Conservation (phyloP, 2,113 vertebrate genomes). For the Aplodontia rufa region DNA sequence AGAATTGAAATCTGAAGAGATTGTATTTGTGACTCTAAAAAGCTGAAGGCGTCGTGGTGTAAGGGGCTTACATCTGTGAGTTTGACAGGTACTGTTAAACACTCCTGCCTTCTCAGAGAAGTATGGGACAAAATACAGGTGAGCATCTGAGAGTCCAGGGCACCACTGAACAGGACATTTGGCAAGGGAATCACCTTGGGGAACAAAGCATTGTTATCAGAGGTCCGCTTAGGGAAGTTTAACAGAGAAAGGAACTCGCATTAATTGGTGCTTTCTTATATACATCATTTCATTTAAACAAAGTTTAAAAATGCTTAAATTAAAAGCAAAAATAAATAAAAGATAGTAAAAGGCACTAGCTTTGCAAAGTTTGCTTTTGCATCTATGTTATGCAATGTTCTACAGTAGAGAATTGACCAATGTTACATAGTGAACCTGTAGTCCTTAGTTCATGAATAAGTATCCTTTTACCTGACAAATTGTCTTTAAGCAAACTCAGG, state of each 20-base stretch:
- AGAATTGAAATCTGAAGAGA: constrained; percentile 16
- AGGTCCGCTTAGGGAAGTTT: not conserved
- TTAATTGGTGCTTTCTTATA: not conserved
- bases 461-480: too few species aligned
- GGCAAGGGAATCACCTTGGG: not conserved
- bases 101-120: not conserved
- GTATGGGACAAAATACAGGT: not conserved
- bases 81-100: not conserved
- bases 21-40: not conserved
- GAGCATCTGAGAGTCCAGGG: not conserved
- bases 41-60: not conserved
- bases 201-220: not conserved
- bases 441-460: not conserved
- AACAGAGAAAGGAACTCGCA: not conserved
- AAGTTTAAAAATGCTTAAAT: not conserved
- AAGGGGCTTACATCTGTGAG: not conserved
- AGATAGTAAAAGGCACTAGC: not conserved
- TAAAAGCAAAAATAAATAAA: not conserved
- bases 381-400: not conserved
- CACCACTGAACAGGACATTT: not conserved
- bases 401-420: not conserved
- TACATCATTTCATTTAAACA: not conserved
- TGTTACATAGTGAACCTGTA: not conserved
- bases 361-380: not conserved
- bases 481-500: not conserved